Evolutionary conservation across 2,113 vertebrate genomes (phyloP).

Genomic region (Argyrosomus japonicus): DNA sequence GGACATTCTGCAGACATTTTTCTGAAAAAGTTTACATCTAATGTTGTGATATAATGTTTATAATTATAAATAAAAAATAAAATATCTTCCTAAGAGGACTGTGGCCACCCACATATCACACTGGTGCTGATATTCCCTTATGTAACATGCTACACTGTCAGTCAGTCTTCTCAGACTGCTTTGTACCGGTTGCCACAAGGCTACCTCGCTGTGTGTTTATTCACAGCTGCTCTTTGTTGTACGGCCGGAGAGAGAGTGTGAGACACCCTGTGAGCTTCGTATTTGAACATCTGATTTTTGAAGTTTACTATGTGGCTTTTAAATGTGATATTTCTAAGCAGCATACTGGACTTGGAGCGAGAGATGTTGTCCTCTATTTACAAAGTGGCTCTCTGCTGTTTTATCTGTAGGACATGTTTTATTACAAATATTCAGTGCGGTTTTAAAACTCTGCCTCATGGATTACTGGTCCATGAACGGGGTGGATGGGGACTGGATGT

Average conservation of each 20-base stretch:
- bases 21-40: no score
- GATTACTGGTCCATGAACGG: slow-evolving; percentile 61
- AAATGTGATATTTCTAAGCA: slow-evolving; percentile 27
- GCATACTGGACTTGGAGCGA: slow-evolving; percentile 5
- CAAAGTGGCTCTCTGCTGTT: slow-evolving; percentile 34
- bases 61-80: not conserved
- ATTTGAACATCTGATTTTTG: slow-evolving; percentile 39
- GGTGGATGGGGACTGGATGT: slow-evolving; percentile 57
- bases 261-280: slow-evolving; percentile 28
- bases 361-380: slow-evolving; percentile 43
- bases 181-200: slow-evolving; percentile 17
- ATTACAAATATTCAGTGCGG: slow-evolving; percentile 11
- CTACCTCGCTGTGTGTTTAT: slow-evolving; percentile 7
- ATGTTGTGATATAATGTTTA: no score
- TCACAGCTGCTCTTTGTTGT: slow-evolving; percentile 56
- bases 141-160: slow-evolving; percentile 29
- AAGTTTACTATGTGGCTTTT: slow-evolving; percentile 9
- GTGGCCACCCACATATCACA: not conserved
- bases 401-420: slow-evolving; percentile 44
- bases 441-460: slow-evolving; percentile 54
- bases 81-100: not conserved
- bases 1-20: no score
- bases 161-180: slow-evolving; percentile 36
- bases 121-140: slow-evolving; percentile 15
- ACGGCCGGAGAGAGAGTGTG: slow-evolving; percentile 23